Percentiles rank a stretch among this genome's conserved stretches.
phyloP scores from a whole-genome alignment of 2,113 vertebrate species.

The Mustelus asterias region DNA sequence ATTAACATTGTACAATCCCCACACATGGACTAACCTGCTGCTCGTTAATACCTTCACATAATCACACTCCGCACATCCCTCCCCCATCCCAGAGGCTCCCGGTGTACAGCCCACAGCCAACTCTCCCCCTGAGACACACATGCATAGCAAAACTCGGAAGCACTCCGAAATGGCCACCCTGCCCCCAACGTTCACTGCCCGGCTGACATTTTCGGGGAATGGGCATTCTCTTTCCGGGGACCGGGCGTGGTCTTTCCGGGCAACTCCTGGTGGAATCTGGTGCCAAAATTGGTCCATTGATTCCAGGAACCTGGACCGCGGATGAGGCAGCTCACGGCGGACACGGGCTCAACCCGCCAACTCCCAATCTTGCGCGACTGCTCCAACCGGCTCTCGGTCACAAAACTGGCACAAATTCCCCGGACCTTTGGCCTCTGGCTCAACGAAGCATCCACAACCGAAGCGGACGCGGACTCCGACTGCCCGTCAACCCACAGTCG shows the following conservation, averaged over 20 bases:
- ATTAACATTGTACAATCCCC: background rate
- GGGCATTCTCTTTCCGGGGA: background rate
- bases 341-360: background rate
- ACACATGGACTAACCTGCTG: background rate
- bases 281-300: too few species aligned
- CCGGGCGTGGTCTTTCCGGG: background rate
- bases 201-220: background rate
- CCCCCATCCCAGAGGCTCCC: background rate
- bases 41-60: background rate
- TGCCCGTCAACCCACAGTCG: background rate
- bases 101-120: slow-evolving; percentile 7
- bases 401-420: background rate
- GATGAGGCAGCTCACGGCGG: background rate
- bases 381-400: background rate
- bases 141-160: background rate
- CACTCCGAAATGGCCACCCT: background rate
- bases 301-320: background rate
- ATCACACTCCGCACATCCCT: background rate
- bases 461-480: background rate
- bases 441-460: too few species aligned
- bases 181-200: background rate
- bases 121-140: background rate
- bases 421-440: background rate
- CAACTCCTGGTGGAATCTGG: background rate
- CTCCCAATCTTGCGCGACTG: background rate